Percentiles rank a stretch among this genome's conserved stretches.
Conservation (phyloP, 2,113 vertebrate species). For the Malurus cyaneus region DNA sequence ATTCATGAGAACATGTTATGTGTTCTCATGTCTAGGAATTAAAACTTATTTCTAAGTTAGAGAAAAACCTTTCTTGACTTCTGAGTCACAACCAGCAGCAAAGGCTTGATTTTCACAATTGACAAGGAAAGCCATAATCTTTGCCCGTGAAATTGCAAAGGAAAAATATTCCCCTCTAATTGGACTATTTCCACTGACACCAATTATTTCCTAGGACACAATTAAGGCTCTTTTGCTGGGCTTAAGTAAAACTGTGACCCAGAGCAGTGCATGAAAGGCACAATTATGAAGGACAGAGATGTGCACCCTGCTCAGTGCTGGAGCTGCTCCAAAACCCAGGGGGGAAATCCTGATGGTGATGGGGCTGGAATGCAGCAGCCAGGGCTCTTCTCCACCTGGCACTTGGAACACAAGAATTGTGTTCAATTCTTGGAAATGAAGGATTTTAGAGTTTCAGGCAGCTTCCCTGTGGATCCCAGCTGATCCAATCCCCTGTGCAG, state of each 20-base stretch:
- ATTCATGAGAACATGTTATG: not conserved
- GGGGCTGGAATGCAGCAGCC: not conserved
- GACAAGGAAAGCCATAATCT: conserved; percentile 22
- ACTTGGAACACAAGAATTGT: not conserved
- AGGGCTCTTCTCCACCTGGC: not conserved
- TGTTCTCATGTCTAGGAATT: not conserved
- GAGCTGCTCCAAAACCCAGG: not conserved
- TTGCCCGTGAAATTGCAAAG: not conserved
- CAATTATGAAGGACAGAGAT: conserved; percentile 2
- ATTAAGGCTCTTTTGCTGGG: conserved; percentile 59
- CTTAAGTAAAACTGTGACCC: conserved; percentile 51
- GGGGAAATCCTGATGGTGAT: not conserved
- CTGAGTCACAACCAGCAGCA: conserved; percentile 2
- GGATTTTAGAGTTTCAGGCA: not conserved
- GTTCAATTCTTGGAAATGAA: not conserved
- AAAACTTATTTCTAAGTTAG: not conserved
- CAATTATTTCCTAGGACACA: conserved; percentile 65
- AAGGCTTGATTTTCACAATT: not conserved
- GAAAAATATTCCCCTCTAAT: conserved; percentile 57
- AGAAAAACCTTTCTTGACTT: not conserved
- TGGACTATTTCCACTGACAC: conserved; percentile 60
- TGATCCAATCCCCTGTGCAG: not conserved
- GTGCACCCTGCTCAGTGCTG: not conserved
- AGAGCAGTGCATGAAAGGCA: conserved; percentile 4
- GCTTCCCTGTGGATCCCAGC: accelerated